A percentile compares a stretch with the other conserved stretches of the same genome.
Evolutionary conservation across 1,140 invertebrate genomes (phyloP).

Genomic region (Homalodisca vitripennis): DNA sequence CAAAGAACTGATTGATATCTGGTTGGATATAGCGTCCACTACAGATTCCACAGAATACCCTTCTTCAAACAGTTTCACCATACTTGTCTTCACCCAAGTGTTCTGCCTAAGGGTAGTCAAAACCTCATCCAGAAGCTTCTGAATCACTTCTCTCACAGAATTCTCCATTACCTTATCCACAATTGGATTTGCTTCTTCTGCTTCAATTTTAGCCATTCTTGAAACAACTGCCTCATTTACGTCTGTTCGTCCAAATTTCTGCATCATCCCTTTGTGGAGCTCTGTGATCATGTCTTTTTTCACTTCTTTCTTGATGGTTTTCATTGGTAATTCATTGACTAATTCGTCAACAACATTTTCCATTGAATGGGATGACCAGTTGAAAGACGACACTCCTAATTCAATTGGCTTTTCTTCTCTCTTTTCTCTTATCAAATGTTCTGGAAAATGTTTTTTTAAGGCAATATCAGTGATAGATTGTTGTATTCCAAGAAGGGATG

Average conservation of each 20-base stretch:
- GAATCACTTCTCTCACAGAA: background rate
- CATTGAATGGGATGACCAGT: background rate
- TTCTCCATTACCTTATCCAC: background rate
- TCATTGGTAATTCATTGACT: background rate
- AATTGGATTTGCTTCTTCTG: background rate
- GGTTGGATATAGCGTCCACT: background rate
- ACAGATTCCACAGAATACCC: background rate
- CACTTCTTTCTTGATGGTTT: background rate
- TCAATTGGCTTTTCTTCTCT: background rate
- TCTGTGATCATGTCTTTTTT: background rate
- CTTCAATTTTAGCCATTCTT: background rate
- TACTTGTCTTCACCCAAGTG: background rate
- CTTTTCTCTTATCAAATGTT: background rate
- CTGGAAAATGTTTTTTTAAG: too few species aligned
- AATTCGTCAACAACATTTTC: conserved; percentile 1
- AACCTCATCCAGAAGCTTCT: background rate
- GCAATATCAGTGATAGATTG: too few species aligned
- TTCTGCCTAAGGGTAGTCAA: background rate
- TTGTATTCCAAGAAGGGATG: too few species aligned
- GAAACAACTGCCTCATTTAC: background rate
- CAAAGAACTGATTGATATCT: background rate
- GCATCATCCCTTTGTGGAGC: background rate
- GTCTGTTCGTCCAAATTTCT: background rate
- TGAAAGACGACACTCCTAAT: background rate
- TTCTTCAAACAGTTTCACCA: background rate